These are phyloP conservation scores for Melieria crassipennis DNA, from an alignment of 2,888 invertebrate genomes.

Conservation along the genomic window DNA sequence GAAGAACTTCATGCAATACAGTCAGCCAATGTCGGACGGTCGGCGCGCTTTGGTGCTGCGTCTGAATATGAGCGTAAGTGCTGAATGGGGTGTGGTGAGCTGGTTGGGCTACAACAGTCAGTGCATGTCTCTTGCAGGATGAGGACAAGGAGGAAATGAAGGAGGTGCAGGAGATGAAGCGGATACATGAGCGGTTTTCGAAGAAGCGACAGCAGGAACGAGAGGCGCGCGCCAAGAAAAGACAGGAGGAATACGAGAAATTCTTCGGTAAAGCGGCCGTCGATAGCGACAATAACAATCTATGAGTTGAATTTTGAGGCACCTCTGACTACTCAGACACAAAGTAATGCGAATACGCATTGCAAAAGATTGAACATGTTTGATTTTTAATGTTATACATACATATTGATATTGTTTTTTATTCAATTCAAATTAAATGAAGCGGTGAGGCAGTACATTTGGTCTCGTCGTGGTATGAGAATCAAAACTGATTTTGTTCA, in stretches of 20 bases:
- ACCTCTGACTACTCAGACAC: background rate
- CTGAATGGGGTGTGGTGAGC: background rate
- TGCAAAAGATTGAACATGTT: background rate
- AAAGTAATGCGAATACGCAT: background rate
- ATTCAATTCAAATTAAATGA: too few relatives aligned
- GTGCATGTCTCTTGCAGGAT: slow-evolving; percentile 70
- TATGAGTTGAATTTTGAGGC: slow-evolving; percentile 9
- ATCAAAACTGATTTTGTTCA: too few relatives aligned
- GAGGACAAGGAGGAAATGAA: slow-evolving; percentile 95
- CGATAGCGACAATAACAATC: slow-evolving; percentile 38
- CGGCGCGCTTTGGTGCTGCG: slow-evolving; percentile 86
- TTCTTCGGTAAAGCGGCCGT: slow-evolving; percentile 52
- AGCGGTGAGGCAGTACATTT: too few relatives aligned
- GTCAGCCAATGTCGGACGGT: slow-evolving; percentile 93
- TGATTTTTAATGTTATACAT: background rate
- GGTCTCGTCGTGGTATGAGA: background rate
- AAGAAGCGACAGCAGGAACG: slow-evolving; percentile 71
- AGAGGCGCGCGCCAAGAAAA: slow-evolving; percentile 54
- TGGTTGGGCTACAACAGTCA: background rate
- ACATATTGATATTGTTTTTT: background rate
- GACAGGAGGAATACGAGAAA: slow-evolving; percentile 57
- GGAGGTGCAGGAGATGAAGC: slow-evolving; percentile 89
- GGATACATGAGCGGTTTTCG: slow-evolving; percentile 82
- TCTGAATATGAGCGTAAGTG: slow-evolving; percentile 84
- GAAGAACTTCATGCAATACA: slow-evolving; percentile 88